These are phyloP conservation scores for Drosophila kanapiae DNA, from an alignment of 1,140 invertebrate genomes.

Conservation along the genomic window DNA sequence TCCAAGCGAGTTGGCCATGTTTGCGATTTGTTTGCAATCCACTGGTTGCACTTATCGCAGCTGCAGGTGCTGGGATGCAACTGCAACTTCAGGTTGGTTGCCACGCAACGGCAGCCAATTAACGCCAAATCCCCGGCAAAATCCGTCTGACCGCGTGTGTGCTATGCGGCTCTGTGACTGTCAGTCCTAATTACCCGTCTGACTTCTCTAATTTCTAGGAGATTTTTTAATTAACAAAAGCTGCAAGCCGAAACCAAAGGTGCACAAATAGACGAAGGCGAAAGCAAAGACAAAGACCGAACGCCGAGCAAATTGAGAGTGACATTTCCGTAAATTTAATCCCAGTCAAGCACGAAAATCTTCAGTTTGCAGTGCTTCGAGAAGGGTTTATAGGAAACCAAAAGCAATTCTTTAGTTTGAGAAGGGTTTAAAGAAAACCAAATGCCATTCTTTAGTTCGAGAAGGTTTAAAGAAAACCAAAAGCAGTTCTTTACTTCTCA, in stretches of 20 bases:
- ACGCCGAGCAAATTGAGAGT: slow-evolving; percentile 33
- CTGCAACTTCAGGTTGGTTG: slow-evolving; percentile 26
- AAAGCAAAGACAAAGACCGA: slow-evolving; percentile 5
- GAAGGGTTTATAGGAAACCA: not conserved
- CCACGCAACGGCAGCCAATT: slow-evolving; percentile 62
- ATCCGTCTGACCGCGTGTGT: slow-evolving; percentile 27
- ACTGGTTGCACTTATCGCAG: slow-evolving; percentile 40
- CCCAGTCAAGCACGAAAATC: not conserved
- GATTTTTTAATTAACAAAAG: slow-evolving; percentile 61
- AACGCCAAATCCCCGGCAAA: slow-evolving; percentile 55
- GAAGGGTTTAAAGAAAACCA: not conserved
- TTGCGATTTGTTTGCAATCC: slow-evolving; percentile 45
- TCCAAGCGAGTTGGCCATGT: slow-evolving; percentile 4
- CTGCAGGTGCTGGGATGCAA: slow-evolving; percentile 18
- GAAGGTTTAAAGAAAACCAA: no score
- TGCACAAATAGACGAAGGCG: slow-evolving; percentile 17
- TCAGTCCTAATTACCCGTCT: slow-evolving; percentile 64
- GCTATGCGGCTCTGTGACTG: slow-evolving; percentile 28
- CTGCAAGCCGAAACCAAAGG: slow-evolving; percentile 39
- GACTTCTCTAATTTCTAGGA: slow-evolving; percentile 57
- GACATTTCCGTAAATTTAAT: slow-evolving; percentile 27
- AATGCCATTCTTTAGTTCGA: not conserved
- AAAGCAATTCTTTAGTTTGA: no score
- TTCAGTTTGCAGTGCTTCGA: not conserved
- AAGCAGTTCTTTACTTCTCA: no score